These are phyloP conservation scores for Lasioglossum figueresi DNA, from an alignment of 2,888 invertebrate species.

Conservation along the genomic window DNA sequence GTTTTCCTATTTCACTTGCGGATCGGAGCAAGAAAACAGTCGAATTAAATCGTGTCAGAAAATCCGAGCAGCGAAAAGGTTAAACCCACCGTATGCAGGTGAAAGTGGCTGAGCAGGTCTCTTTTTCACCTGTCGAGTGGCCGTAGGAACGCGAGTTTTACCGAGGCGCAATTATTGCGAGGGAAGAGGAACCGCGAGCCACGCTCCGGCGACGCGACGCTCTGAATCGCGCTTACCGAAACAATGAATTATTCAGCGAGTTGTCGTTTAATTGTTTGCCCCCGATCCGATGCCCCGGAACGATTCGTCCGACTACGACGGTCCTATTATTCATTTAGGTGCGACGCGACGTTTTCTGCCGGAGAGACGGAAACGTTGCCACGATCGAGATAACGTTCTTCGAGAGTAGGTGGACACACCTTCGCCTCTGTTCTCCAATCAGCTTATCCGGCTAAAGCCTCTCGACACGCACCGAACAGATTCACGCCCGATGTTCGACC, in stretches of 20 bases:
- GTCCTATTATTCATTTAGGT: constrained; percentile 1
- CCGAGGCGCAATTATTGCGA: constrained; percentile 52
- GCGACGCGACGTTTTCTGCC: background rate
- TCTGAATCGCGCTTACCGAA: constrained; percentile 40
- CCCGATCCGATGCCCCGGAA: constrained; percentile 10
- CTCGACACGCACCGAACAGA: constrained; percentile 26
- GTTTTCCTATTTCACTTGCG: background rate
- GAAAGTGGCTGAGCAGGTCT: constrained; percentile 45
- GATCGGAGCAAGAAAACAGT: background rate
- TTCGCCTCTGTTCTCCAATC: constrained; percentile 57
- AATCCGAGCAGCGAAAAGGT: constrained; percentile 3
- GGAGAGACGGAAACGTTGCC: background rate
- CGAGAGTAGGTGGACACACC: constrained; percentile 52
- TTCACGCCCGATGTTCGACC: constrained; percentile 29
- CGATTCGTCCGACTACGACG: constrained; percentile 12
- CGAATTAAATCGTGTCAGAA: constrained; percentile 15
- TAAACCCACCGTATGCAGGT: constrained; percentile 12
- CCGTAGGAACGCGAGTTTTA: constrained; percentile 48
- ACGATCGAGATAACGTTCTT: constrained; percentile 49
- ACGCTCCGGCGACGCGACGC: constrained; percentile 16
- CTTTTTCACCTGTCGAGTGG: constrained; percentile 57
- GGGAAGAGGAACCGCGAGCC: constrained; percentile 20
- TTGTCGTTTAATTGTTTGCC: constrained; percentile 50
- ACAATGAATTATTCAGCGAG: constrained; percentile 58
- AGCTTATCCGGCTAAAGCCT: constrained; percentile 62